Evolutionary conservation across 2,113 vertebrate species (phyloP), one percentile per base, ranked within the genome.

Genomic region (Ariopsis seemanni): DNA sequence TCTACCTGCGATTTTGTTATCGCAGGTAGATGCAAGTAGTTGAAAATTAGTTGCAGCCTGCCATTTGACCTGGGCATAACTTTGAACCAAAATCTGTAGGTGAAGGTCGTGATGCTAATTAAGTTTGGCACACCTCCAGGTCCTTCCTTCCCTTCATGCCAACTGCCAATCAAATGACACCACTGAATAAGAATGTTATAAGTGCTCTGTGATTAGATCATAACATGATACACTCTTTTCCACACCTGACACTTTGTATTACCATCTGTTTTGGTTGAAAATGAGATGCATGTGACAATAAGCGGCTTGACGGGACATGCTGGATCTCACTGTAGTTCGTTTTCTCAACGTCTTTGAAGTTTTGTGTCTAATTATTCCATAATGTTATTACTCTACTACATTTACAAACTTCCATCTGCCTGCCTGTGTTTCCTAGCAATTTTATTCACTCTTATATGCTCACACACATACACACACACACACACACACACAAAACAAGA

Each of bases 201-300:
- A 94, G 92, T 93, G 91, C 84, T 91, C 91, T 89, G 86, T 93
- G 93, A 95, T 94, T 93, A 92, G 92, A 93, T 95, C 89, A 93
- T 90, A 94, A 91, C 91, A 25, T 89, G 88, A 91, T 88, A 87
- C 74, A 84, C 87, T 91, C 88, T 67, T 69, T 87, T 71, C 92
- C 92, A 91, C 91, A 90, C 82, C 87, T 91, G 88, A 84, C 82
- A 89, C 90, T 80, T 92, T 91, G 87, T 71, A 86, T 93, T 93
- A 91, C 92, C 87, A 63, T 79, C 82, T 88, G 82, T 55, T 75
- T 65, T 22, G 80, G 48, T 48, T 77, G 81, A 83, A 87, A 69
- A 25, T 42, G 60, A 87, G 86, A 77, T 69, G 30, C 30, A 77
- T 48, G 25, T 42, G 86, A 79, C 74, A 79, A 79, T 75, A 57